Evolutionary conservation across 2,797 vertebrate species (phyloP).

Genomic region (Labeo calbasu): DNA sequence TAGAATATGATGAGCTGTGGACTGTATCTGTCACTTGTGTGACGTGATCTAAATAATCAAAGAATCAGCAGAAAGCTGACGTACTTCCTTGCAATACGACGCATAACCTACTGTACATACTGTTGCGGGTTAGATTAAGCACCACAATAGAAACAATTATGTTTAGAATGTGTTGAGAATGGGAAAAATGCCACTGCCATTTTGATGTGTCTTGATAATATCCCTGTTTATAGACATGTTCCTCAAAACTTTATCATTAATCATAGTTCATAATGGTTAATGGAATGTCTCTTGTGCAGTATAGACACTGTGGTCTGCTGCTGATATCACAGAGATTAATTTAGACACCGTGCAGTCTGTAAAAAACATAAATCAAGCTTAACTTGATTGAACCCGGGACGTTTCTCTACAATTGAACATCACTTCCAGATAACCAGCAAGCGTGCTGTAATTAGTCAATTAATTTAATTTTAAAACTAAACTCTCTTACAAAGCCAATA

Average conservation of each 20-base stretch:
- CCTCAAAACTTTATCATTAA: background rate
- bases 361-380: background rate
- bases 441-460: background rate
- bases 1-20: background rate
- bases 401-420: background rate
- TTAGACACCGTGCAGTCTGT: background rate
- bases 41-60: background rate
- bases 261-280: background rate
- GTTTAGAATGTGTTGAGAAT: background rate
- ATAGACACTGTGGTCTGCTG: background rate
- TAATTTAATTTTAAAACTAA: conserved; percentile 3
- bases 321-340: background rate
- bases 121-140: background rate
- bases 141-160: background rate
- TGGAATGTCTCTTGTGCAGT: background rate
- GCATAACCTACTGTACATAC: background rate
- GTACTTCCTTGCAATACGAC: background rate
- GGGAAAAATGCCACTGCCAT: background rate
- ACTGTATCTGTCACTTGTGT: background rate
- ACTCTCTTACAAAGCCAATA: background rate
- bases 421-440: background rate
- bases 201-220: background rate
- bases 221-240: background rate
- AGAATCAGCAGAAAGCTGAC: background rate
- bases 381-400: background rate